Percentiles rank a stretch among this genome's conserved stretches.
phyloP scores from a whole-genome alignment of 2,113 vertebrate species.

The Sinocyclocheilus anophthalmus region DNA sequence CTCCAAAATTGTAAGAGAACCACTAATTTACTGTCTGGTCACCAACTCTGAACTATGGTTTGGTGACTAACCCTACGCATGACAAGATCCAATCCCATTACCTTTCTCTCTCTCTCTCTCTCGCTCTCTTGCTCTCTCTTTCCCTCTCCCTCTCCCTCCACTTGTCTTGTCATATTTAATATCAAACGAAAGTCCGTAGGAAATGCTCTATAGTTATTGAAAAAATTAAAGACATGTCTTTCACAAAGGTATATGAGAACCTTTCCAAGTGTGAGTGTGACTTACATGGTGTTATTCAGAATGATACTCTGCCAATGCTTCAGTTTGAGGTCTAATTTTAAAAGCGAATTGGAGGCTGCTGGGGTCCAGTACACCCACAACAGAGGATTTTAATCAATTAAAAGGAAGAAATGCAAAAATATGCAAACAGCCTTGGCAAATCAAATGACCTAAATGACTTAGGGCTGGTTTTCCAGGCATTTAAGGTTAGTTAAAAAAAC shows the following conservation, averaged over 20 bases:
- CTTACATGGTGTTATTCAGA: background rate
- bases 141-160: too few species aligned
- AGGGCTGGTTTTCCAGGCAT: background rate
- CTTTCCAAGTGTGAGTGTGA: background rate
- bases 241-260: background rate
- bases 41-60: too few species aligned
- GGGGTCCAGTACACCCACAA: constrained; percentile 2
- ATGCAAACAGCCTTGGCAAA: background rate
- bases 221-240: background rate
- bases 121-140: too few species aligned
- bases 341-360: background rate
- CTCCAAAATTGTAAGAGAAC: too few species aligned
- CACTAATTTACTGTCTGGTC: too few species aligned
- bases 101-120: too few species aligned
- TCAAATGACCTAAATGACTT: background rate
- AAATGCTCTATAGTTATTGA: too few species aligned
- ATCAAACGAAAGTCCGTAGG: too few species aligned
- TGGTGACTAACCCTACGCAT: too few species aligned
- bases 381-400: background rate
- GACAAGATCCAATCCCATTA: too few species aligned
- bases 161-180: too few species aligned
- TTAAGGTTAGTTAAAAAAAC: background rate
- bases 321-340: background rate
- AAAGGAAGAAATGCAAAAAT: constrained; percentile 7
- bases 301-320: background rate